phyloP scores from a whole-genome alignment of 2,113 vertebrate species.

The Vombatus ursinus region DNA sequence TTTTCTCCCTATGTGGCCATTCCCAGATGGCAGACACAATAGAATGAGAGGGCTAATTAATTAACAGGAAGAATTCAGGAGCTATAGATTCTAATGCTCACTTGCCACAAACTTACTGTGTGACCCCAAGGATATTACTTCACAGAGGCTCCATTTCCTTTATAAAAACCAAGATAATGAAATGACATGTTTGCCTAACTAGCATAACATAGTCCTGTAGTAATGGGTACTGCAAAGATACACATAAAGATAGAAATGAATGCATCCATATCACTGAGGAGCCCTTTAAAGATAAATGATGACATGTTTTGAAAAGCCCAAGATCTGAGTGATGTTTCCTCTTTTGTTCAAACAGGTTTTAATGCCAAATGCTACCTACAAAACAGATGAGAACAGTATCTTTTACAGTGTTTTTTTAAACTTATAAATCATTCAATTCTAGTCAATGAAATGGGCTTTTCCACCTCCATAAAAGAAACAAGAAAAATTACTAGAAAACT shows the following conservation, averaged over 20 bases:
- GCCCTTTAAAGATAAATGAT: slow-evolving; percentile 60
- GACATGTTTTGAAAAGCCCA: slow-evolving; percentile 47
- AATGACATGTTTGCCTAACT: slow-evolving; percentile 59
- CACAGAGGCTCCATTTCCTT: slow-evolving; percentile 56
- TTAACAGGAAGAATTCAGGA: slow-evolving; percentile 66
- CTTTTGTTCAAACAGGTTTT: slow-evolving; percentile 45
- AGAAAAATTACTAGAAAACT: neutral
- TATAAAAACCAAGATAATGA: slow-evolving; percentile 69
- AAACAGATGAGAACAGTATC: slow-evolving; percentile 45
- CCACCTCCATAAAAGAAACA: neutral
- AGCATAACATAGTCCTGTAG: slow-evolving; percentile 22
- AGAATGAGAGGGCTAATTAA: slow-evolving; percentile 61
- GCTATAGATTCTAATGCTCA: slow-evolving; percentile 63
- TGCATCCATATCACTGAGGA: slow-evolving; percentile 12
- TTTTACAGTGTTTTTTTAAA: slow-evolving; percentile 7
- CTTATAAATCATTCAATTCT: slow-evolving; percentile 29
- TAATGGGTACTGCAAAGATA: neutral
- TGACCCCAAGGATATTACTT: slow-evolving; percentile 69
- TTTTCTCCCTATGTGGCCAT: slow-evolving; percentile 56
- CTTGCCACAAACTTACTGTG: slow-evolving; percentile 55
- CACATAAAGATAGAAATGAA: slow-evolving; percentile 58
- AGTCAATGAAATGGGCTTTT: slow-evolving; percentile 30
- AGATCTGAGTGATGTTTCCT: slow-evolving; percentile 44
- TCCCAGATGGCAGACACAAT: slow-evolving; percentile 38
- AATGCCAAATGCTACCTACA: slow-evolving; percentile 43